These are phyloP conservation scores for Acleris literana DNA, from an alignment of 2,888 invertebrate genomes.

Conservation along the genomic window DNA sequence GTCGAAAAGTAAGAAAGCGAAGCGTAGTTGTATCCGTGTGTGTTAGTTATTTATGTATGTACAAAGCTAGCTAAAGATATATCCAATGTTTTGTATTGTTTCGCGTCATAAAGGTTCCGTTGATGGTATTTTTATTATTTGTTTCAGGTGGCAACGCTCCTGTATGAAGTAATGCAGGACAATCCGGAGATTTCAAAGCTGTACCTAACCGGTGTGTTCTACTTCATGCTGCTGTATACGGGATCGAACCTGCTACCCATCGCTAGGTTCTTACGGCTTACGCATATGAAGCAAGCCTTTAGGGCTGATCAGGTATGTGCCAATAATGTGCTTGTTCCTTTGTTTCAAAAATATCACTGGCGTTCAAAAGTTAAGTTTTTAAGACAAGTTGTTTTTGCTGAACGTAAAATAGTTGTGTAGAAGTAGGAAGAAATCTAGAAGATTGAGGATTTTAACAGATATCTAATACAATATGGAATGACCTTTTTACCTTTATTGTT, in stretches of 20 bases:
- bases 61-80: neutral
- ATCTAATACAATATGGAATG: no score
- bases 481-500: no score
- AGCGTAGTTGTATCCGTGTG: no score
- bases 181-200: constrained; percentile 97
- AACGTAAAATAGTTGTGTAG: no score
- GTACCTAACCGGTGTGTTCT: constrained; percentile 98
- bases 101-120: neutral
- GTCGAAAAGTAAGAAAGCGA: no score
- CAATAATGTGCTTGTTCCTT: neutral
- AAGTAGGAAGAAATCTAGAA: no score
- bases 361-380: no score
- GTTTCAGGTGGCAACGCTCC: constrained; percentile 90
- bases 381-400: no score
- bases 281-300: constrained; percentile 98
- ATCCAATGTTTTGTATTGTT: neutral
- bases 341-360: no score
- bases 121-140: constrained; percentile 8
- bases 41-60: no score
- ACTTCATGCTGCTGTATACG: constrained; percentile 99
- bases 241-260: constrained; percentile 98
- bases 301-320: constrained; percentile 92
- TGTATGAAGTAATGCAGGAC: constrained; percentile 96
- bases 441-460: no score
- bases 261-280: constrained; percentile 95